Conservation (phyloP, 2,113 vertebrate genomes). For the Neopipo cinnamomea region DNA sequence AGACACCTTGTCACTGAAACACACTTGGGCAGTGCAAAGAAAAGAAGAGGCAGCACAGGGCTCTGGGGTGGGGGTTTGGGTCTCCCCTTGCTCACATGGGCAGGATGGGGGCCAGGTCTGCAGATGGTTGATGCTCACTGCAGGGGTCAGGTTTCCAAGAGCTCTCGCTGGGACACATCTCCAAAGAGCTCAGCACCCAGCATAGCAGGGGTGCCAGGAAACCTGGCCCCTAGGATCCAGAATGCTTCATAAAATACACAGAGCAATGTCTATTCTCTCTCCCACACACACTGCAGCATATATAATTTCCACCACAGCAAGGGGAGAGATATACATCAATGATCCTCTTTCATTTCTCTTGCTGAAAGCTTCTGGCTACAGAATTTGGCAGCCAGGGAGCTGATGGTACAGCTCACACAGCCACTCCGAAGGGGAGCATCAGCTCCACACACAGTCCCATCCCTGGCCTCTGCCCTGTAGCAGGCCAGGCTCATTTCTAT, state of each 20-base stretch:
- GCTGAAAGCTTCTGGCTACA: constrained; percentile 41
- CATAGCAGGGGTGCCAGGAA: neutral
- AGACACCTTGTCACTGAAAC: neutral
- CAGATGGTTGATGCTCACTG: fast-evolving
- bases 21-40: fast-evolving
- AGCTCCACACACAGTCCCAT: neutral
- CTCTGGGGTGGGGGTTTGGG: neutral
- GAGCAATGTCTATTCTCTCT: neutral
- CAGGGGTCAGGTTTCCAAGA: neutral
- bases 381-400: constrained; percentile 8
- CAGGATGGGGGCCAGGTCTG: neutral
- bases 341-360: constrained; percentile 1
- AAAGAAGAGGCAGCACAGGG: neutral
- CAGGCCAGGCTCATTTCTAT: neutral
- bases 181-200: neutral
- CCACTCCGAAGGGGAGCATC: neutral
- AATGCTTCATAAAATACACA: neutral
- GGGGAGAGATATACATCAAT: neutral
- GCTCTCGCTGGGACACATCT: neutral
- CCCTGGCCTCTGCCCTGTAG: constrained; percentile 9
- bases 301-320: neutral
- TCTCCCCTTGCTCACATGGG: fast-evolving
- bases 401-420: neutral
- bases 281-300: neutral
- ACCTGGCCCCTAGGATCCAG: neutral